Evolutionary conservation across 2,797 vertebrate genomes (phyloP), one percentile per base, ranked within the genome.

Genomic region (Hoplostethus atlanticus): DNA sequence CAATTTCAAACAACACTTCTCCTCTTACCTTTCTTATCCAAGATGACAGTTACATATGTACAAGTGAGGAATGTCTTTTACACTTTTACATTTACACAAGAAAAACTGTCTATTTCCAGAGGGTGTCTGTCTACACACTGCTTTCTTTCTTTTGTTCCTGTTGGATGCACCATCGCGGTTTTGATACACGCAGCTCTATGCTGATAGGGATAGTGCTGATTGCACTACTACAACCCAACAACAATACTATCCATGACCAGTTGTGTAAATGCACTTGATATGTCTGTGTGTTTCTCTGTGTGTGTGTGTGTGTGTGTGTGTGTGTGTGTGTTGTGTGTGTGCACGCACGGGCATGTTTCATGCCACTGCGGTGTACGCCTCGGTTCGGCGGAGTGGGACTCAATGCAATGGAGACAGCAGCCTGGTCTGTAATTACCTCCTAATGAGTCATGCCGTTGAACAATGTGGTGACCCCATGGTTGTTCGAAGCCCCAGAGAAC

Each of bases 391-490:
- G 28, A 28, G 28, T 28, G 3, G 28, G 28, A 2, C 28, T 28
- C 28, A 28, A 28, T 28, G 28, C 28, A 28, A 28, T 28, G 28
- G 28, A 28, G 28, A 28, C 28, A 28, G 62, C n/a, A n/a, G 40
- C 17, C 7, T 10, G 17, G 73, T 74, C 83, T 90, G 71, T 91
- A 89, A 91, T 91, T 89, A 91, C 79, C 83, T 86, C 73, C 82
- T 89, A 88, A 90, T 92, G 87, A 83, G 86, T 87, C 84, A 87
- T 61, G 77, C 76, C 63, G 52, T 71, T 80, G 89, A 83, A 84
- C 74, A 66, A 77, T 73, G 73, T 75, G 36, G 51, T 81, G 85
- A 89, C 87, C 88, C 85, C 67, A 70, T 70, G 70, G 77, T 65
- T 73, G 79, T 69, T 73, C 47, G 68, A 69, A 73, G 76, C 83